phyloP scores from a whole-genome alignment of 2,797 vertebrate genomes.

The Selene dorsalis region DNA sequence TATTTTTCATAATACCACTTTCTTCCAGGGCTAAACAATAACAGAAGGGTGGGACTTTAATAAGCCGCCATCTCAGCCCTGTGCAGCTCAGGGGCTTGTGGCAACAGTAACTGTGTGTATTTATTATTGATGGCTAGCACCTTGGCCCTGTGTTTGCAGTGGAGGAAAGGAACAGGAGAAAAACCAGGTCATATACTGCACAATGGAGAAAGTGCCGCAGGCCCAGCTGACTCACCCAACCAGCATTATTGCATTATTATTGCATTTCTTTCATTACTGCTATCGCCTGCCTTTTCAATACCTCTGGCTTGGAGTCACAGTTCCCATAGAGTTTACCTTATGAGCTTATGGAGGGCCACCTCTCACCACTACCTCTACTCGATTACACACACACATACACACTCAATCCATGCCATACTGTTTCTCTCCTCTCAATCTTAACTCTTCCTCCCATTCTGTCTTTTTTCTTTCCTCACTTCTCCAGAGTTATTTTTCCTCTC shows the following conservation, averaged over 20 bases:
- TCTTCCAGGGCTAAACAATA: slow-evolving; percentile 81
- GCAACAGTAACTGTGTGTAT: slow-evolving; percentile 79
- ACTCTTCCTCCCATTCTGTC: background rate
- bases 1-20: slow-evolving; percentile 80
- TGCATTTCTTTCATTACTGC: slow-evolving; percentile 85
- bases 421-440: slow-evolving; percentile 51
- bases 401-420: slow-evolving; percentile 19
- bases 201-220: slow-evolving; percentile 72
- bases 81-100: slow-evolving; percentile 76
- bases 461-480: slow-evolving; percentile 23
- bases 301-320: slow-evolving; percentile 71
- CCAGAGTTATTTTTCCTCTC: slow-evolving; percentile 60
- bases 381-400: slow-evolving; percentile 34
- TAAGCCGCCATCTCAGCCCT: slow-evolving; percentile 74
- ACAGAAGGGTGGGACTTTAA: slow-evolving; percentile 78
- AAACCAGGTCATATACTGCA: slow-evolving; percentile 83
- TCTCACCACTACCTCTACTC: slow-evolving; percentile 56
- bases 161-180: slow-evolving; percentile 71
- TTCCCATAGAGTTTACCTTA: slow-evolving; percentile 76
- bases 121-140: slow-evolving; percentile 81
- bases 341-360: slow-evolving; percentile 67
- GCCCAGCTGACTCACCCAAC: slow-evolving; percentile 81
- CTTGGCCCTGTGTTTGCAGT: slow-evolving; percentile 79
- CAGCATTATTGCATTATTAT: slow-evolving; percentile 84
- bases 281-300: slow-evolving; percentile 75